Evolutionary conservation across 2,113 vertebrate genomes (phyloP).

Genomic region (Vireo altiloquus): DNA sequence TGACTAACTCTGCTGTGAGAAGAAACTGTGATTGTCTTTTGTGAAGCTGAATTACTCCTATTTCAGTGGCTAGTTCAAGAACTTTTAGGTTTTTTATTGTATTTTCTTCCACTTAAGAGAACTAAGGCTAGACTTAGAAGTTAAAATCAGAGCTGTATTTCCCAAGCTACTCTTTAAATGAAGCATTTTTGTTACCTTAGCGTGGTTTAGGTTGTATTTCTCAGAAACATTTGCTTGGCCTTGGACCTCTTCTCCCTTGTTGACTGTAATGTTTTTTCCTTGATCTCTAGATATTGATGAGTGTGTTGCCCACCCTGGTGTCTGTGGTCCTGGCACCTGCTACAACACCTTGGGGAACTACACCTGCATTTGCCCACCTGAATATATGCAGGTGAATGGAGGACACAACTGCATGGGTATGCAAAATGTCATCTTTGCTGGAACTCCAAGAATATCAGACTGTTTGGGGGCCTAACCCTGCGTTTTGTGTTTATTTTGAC

Average conservation of each 20-base stretch:
- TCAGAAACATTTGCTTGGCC: not conserved
- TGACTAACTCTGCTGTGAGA: not conserved
- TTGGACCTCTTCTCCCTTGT: not conserved
- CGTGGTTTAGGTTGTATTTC: rapidly evolving
- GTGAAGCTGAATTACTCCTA: not conserved
- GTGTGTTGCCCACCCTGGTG: slow-evolving; percentile 76
- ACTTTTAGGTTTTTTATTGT: not conserved
- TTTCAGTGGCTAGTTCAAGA: not conserved
- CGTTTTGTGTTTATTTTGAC: not conserved
- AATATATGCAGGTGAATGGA: slow-evolving; percentile 84
- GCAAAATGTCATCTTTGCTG: not conserved
- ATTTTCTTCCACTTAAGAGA: not conserved
- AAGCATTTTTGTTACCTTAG: not conserved
- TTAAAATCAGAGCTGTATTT: not conserved
- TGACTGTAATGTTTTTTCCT: not conserved
- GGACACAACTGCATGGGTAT: slow-evolving; percentile 86
- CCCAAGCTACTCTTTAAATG: not conserved
- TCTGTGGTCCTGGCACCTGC: slow-evolving; percentile 83
- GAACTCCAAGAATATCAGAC: not conserved
- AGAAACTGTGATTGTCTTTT: not conserved
- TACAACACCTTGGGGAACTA: slow-evolving; percentile 88
- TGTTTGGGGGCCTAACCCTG: not conserved
- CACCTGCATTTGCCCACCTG: slow-evolving; percentile 83
- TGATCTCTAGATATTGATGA: slow-evolving; percentile 78
- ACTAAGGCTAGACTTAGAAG: not conserved